Evolutionary conservation across 2,797 vertebrate species (phyloP).

Genomic region (Crocodylus rhombifer): DNA sequence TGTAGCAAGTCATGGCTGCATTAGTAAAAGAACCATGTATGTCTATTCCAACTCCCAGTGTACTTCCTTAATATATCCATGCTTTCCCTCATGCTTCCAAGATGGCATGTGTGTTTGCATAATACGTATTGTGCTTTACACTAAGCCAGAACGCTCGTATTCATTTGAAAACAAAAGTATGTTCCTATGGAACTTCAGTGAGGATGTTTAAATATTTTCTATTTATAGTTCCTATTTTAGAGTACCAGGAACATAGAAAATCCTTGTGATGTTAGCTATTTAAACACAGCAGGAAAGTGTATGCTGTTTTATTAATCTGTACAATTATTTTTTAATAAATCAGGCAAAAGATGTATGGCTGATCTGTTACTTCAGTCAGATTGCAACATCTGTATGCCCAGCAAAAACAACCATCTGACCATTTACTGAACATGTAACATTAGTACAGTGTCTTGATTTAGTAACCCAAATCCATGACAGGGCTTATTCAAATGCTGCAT

Average conservation of each 20-base stretch:
- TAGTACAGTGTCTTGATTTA: not conserved
- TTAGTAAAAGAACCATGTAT: not conserved
- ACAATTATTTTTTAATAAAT: not conserved
- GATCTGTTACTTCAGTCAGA: fast-evolving
- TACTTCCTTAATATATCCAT: no score
- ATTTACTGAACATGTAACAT: not conserved
- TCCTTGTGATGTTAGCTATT: not conserved
- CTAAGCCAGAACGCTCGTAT: not conserved
- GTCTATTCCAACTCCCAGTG: not conserved
- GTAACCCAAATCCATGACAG: not conserved
- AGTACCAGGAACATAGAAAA: not conserved
- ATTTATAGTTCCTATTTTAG: not conserved
- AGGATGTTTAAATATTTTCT: not conserved
- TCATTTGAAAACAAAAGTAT: not conserved
- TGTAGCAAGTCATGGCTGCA: not conserved
- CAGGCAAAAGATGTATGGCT: fast-evolving
- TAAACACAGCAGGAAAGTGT: not conserved
- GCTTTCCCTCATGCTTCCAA: no score
- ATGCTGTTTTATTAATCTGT: fast-evolving
- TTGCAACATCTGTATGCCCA: not conserved
- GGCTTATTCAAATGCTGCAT: not conserved
- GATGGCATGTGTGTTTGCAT: no score
- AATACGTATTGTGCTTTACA: no score
- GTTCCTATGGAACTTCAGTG: not conserved
- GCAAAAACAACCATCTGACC: not conserved